phyloP scores from a whole-genome alignment of 2,113 vertebrate species.

The Girardinichthys multiradiatus region DNA sequence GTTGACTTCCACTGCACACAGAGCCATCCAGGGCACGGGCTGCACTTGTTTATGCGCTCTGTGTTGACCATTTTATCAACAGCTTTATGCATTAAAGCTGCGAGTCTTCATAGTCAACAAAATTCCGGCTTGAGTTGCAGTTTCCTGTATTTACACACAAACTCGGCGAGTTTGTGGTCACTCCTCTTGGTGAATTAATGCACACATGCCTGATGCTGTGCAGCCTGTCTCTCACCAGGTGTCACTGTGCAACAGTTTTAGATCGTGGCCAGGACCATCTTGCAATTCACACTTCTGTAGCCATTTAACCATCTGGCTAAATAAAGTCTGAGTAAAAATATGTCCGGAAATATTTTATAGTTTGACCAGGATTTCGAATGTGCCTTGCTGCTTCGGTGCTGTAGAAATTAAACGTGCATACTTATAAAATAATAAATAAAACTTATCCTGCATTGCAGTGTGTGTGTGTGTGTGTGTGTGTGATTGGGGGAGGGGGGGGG shows the following conservation, averaged over 20 bases:
- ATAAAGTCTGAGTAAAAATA: neutral
- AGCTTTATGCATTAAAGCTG: too few species aligned
- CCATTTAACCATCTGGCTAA: neutral
- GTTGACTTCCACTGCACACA: too few species aligned
- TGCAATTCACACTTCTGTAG: conserved; percentile 2
- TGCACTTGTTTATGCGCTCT: too few species aligned
- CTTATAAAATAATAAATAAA: neutral
- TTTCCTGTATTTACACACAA: neutral
- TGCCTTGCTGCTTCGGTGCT: neutral
- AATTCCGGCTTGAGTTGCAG: too few species aligned
- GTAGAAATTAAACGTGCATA: neutral
- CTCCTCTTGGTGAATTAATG: neutral
- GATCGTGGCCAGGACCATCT: neutral
- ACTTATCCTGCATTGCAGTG: neutral
- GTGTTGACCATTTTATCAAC: too few species aligned
- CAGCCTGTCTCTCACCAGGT: conserved; percentile 25
- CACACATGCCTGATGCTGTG: conserved; percentile 27
- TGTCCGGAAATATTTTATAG: neutral
- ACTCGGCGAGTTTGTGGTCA: neutral
- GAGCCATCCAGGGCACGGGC: too few species aligned
- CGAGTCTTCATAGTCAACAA: too few species aligned
- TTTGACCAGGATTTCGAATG: neutral
- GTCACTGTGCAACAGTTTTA: conserved; percentile 50
- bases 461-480: too few species aligned
- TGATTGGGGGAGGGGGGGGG: too few species aligned